Percentiles rank a stretch among this genome's conserved stretches.
These are phyloP conservation scores for Scolopax bukidnonensis DNA, from an alignment of 2,797 vertebrate species.

Conservation along the genomic window DNA sequence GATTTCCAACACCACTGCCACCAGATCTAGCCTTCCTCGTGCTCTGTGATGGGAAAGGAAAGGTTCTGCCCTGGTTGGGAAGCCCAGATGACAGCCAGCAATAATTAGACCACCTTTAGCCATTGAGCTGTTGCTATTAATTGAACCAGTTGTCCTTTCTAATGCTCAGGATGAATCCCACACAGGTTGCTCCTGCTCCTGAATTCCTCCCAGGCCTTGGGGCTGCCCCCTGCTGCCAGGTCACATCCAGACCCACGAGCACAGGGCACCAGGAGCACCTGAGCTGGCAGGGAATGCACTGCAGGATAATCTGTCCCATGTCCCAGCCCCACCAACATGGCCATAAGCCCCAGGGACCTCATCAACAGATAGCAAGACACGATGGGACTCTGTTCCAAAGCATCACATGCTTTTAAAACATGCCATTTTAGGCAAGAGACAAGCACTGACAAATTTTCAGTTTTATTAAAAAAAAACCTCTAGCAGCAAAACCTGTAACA, in stretches of 20 bases:
- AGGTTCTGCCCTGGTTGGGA: neutral
- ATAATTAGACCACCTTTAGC: neutral
- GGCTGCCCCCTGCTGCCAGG: neutral
- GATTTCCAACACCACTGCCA: neutral
- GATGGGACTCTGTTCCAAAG: neutral
- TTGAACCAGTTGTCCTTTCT: neutral
- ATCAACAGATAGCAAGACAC: neutral
- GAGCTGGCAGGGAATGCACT: neutral
- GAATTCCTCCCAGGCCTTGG: neutral
- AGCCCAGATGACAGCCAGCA: neutral
- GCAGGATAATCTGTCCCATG: neutral
- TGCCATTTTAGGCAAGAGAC: neutral
- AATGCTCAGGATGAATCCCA: neutral
- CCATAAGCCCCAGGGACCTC: neutral
- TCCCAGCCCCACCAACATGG: neutral
- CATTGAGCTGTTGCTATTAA: neutral
- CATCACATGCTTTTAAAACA: neutral
- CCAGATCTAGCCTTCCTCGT: neutral
- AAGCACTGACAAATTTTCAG: constrained; percentile 54
- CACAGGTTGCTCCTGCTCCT: neutral
- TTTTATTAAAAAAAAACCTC: constrained; percentile 84
- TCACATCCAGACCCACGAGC: neutral
- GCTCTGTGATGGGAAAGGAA: neutral
- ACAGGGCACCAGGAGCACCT: neutral
- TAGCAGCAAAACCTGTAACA: constrained; percentile 84